Evolutionary conservation across 2,888 invertebrate genomes (phyloP).

Genomic region (Tanypteryx hageni): DNA sequence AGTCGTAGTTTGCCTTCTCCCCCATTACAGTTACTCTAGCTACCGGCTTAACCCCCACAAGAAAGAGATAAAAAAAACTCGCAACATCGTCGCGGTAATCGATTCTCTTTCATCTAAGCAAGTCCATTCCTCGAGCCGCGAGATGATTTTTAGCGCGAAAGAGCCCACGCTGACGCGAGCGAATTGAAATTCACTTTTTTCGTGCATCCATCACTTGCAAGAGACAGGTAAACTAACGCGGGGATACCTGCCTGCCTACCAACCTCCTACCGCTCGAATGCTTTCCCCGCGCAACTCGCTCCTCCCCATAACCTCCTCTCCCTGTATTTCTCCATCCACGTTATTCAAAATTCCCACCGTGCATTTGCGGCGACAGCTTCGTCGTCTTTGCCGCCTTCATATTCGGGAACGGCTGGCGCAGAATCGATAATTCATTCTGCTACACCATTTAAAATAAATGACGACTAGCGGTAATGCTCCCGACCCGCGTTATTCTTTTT

Average conservation of each 20-base stretch:
- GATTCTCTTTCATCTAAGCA: not conserved
- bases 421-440: slow-evolving; percentile 10
- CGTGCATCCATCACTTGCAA: not conserved
- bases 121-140: too few species aligned
- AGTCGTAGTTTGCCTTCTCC: too few species aligned
- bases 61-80: not conserved
- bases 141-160: too few species aligned
- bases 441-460: slow-evolving; percentile 12
- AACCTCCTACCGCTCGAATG: not conserved
- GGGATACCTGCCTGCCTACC: not conserved
- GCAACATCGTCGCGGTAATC: not conserved
- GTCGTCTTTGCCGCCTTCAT: not conserved
- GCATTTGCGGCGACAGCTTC: not conserved
- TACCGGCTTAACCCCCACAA: too few species aligned
- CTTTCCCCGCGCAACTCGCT: not conserved
- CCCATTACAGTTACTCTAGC: too few species aligned
- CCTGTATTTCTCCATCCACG: not conserved
- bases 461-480: not conserved
- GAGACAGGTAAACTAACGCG: not conserved
- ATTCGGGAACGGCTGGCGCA: not conserved
- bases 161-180: too few species aligned
- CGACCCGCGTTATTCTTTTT: not conserved
- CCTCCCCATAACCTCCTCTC: not conserved
- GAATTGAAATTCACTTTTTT: too few species aligned
- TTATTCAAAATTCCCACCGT: not conserved